Conservation (phyloP, 2,888 invertebrate genomes). For the Hofmannophila pseudospretella region DNA sequence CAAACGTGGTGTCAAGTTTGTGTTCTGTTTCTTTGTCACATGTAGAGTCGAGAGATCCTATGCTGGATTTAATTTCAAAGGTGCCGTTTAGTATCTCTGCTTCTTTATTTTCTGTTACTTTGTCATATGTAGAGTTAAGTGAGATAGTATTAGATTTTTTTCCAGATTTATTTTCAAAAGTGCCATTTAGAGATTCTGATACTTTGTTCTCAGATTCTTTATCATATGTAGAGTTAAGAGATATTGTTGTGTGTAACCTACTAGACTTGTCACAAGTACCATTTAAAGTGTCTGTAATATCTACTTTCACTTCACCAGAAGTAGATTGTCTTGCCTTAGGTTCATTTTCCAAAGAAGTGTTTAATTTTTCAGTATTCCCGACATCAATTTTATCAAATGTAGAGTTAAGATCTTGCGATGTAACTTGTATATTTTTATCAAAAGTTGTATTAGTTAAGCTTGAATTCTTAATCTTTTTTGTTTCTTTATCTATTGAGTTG, state of each 20-base stretch:
- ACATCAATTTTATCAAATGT: conserved; percentile 13
- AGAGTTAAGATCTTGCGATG: conserved; percentile 5
- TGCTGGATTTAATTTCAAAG: too few relatives aligned
- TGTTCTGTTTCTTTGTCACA: conserved; percentile 11
- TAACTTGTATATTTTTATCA: too few relatives aligned
- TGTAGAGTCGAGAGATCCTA: not conserved
- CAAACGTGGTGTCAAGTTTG: conserved; percentile 38
- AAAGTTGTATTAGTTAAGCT: conserved; percentile 16
- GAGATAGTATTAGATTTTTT: not conserved
- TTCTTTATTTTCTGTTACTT: not conserved
- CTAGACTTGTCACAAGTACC: conserved; percentile 3
- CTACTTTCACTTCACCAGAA: too few relatives aligned
- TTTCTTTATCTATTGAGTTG: conserved; percentile 22
- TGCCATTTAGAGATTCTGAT: not conserved
- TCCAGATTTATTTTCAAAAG: too few relatives aligned
- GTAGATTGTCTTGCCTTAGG: conserved; percentile 7
- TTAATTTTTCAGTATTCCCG: conserved; percentile 3
- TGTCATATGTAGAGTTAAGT: not conserved
- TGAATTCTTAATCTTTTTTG: conserved; percentile 18
- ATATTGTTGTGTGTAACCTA: too few relatives aligned
- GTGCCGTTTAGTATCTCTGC: not conserved
- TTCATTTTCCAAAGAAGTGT: conserved; percentile 18
- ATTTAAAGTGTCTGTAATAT: not conserved
- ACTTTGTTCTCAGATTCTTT: too few relatives aligned
- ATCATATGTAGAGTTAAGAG: conserved; percentile 1